Base-by-base conservation (phyloP, 2,113 vertebrate genomes). In the Sialia sialis region DNA sequence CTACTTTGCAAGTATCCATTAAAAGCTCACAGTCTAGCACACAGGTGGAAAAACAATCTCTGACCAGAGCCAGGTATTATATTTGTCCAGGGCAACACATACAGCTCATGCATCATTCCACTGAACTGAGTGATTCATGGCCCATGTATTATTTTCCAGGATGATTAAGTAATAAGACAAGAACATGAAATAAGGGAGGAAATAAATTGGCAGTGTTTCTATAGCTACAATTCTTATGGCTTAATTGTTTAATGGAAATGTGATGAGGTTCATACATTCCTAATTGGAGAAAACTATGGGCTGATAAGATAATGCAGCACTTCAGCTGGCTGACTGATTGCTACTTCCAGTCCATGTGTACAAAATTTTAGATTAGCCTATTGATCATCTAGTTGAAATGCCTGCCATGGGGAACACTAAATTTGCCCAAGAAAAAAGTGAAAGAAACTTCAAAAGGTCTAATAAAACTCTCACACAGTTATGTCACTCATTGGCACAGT, bases 381-480 rank as follows among this genome's bases (percentile, higher is more conserved):
- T 68, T 94, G 55, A 91, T 84, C 85, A 64, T 58, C 51, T 67
- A 43, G 16, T 60, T 87, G 51, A 93, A 79, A 39, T 72, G 69
- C 19, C 26, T 64, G 32, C 41, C 16, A 38, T 73, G 55, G 32
- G 51, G 39, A 96, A 67, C 17, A 75, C 17, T 93, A 49, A 66
- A 68, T 93, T 81, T 85, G 59, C 68, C 25, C 27, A 90, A 70
- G 68, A 32, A 54, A 94, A 95, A 84, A 69, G 59, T 41, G 12
- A 79, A 94, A 97, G 27, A 93, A 96, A 85, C 41, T 90, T 89
- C 51, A 83, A 77, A 96, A 87, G 5, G 19, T 58, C 16, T 92
- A 90, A 91, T 92, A 77, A 87, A 95, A 91, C 25, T 84, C 48
- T 41, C 59, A 60, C 77, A 68, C 36, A 68, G 36, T 94, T 94